A percentile compares a stretch with the other conserved stretches of the same genome.
phyloP scores from a whole-genome alignment of 2,113 vertebrate genomes.

The Neolamprologus sp. region DNA sequence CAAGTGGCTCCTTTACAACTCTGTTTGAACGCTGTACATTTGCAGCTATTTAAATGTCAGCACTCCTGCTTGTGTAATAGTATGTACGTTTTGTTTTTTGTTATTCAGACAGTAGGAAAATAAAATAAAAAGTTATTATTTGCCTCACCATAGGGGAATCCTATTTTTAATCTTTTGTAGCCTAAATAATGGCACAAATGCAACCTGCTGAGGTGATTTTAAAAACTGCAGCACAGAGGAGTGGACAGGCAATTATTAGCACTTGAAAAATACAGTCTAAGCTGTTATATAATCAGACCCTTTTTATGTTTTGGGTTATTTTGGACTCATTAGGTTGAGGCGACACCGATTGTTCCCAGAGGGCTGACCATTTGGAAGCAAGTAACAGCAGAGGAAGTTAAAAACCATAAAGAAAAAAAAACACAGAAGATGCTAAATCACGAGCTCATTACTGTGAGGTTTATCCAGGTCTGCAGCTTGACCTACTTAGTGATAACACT shows the following conservation, averaged over 20 bases:
- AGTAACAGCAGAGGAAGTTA: background rate
- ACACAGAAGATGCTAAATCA: background rate
- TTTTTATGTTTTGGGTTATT: background rate
- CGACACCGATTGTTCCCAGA: background rate
- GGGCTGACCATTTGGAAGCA: background rate
- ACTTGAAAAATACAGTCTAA: background rate
- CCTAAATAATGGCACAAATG: background rate
- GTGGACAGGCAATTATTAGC: background rate
- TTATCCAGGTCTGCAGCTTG: background rate
- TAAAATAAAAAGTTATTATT: background rate
- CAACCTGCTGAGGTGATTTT: background rate
- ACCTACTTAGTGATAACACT: conserved; percentile 23
- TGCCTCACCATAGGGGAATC: background rate
- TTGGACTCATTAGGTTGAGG: background rate
- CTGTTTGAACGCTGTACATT: background rate
- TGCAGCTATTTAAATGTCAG: background rate
- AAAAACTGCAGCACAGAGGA: background rate
- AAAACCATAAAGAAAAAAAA: background rate
- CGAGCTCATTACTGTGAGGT: background rate
- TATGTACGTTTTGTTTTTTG: background rate
- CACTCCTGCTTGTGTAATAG: background rate
- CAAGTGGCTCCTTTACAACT: background rate
- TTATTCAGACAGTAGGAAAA: background rate
- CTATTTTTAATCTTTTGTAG: background rate
- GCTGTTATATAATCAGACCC: background rate